Evolutionary conservation across 2,888 invertebrate species (phyloP).

Genomic region (Drosophila austrosaltans): DNA sequence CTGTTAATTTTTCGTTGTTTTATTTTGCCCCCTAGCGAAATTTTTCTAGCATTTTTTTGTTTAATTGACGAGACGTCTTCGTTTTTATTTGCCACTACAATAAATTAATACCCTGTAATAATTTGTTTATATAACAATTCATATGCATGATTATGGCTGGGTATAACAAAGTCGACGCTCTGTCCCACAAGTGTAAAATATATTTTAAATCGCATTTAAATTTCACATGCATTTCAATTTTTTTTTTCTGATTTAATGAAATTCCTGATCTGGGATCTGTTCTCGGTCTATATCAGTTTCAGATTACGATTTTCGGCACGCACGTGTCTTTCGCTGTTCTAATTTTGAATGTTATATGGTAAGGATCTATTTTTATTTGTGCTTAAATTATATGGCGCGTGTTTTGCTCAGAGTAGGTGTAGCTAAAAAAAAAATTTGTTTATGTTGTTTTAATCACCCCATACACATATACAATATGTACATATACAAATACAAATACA

Average conservation of each 20-base stretch:
- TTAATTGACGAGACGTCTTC: neutral
- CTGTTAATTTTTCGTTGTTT: slow-evolving; percentile 16
- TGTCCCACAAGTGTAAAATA: neutral
- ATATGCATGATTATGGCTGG: neutral
- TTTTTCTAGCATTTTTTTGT: slow-evolving; percentile 12
- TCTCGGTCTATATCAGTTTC: neutral
- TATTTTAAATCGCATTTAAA: neutral
- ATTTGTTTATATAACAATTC: neutral
- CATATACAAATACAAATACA: neutral
- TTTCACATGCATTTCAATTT: neutral
- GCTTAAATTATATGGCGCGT: slow-evolving; percentile 10
- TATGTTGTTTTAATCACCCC: slow-evolving; percentile 6
- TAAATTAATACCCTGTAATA: neutral
- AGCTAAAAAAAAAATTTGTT: slow-evolving; percentile 1
- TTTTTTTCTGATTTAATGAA: neutral
- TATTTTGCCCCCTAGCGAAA: neutral
- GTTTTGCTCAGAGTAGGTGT: slow-evolving; percentile 4
- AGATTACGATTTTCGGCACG: neutral
- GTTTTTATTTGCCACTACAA: no score
- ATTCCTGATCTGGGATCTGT: neutral
- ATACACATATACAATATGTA: neutral
- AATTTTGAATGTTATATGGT: slow-evolving; percentile 5
- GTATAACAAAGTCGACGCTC: neutral
- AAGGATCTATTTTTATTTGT: slow-evolving; percentile 8
- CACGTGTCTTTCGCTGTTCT: slow-evolving; percentile 8